Evolutionary conservation across 1,140 invertebrate species (phyloP).

Genomic region (Sweltsa coloradensis): DNA sequence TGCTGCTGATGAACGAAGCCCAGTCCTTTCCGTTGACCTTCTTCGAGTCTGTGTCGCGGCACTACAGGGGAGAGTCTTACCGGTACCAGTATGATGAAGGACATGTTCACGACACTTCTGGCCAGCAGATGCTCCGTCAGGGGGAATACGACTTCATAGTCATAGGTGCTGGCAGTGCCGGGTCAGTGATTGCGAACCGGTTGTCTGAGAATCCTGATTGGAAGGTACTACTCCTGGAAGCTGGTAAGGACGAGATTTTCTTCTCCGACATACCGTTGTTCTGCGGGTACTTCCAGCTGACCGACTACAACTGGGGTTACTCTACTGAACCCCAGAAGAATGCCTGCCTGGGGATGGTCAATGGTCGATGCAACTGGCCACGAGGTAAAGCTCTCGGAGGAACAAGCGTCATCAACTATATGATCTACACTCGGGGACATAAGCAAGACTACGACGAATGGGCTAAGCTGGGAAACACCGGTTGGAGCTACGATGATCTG

Average conservation of each 20-base stretch:
- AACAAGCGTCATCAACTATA: constrained; percentile 66
- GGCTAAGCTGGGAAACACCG: constrained; percentile 60
- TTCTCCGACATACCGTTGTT: constrained; percentile 51
- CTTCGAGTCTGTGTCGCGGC: too few species aligned
- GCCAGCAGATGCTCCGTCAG: neutral
- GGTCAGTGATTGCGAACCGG: constrained; percentile 36
- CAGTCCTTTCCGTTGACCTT: too few species aligned
- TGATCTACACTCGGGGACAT: constrained; percentile 64
- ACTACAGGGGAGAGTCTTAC: too few species aligned
- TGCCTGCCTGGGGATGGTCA: constrained; percentile 32
- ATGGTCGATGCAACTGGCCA: constrained; percentile 54
- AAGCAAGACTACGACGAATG: constrained; percentile 56
- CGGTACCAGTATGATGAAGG: too few species aligned
- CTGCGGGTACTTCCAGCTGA: constrained; percentile 46
- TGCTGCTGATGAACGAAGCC: too few species aligned
- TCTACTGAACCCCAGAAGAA: constrained; percentile 33
- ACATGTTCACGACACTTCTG: neutral
- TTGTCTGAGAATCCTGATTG: constrained; percentile 25
- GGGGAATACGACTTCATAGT: constrained; percentile 15
- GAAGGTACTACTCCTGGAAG: constrained; percentile 41
- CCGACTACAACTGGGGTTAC: constrained; percentile 32
- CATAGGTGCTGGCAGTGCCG: constrained; percentile 39
- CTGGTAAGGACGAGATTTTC: constrained; percentile 51
- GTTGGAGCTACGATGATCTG: constrained; percentile 76
- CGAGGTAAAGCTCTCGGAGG: constrained; percentile 63